Conservation (phyloP, 2,113 vertebrate genomes). For the Morone chrysops region DNA sequence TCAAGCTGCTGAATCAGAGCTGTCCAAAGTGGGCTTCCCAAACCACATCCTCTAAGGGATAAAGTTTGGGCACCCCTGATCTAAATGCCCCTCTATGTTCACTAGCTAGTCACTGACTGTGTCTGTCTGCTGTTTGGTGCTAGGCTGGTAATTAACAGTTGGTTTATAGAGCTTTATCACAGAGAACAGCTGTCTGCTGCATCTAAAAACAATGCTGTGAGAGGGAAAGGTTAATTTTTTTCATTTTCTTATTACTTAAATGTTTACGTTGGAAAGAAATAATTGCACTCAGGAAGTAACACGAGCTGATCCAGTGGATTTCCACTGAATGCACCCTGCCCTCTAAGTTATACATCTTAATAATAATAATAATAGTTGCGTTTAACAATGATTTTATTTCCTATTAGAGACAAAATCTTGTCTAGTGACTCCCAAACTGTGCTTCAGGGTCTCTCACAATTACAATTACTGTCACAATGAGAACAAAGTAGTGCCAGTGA, state of each 20-base stretch:
- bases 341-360: not conserved
- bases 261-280: not conserved
- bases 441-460: not conserved
- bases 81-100: not conserved
- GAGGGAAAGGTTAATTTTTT: too few relatives aligned
- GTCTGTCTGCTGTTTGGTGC: too few relatives aligned
- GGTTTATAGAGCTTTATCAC: not conserved
- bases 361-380: not conserved
- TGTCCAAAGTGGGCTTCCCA: too few relatives aligned
- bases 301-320: not conserved
- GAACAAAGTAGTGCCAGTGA: not conserved
- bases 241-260: too few relatives aligned
- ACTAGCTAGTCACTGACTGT: too few relatives aligned
- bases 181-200: too few relatives aligned
- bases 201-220: too few relatives aligned
- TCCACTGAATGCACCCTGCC: too few relatives aligned
- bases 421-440: not conserved
- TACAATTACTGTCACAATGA: not conserved
- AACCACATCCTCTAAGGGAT: too few relatives aligned
- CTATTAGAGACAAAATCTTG: not conserved
- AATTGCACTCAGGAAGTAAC: not conserved
- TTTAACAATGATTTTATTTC: not conserved
- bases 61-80: too few relatives aligned
- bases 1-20: too few relatives aligned
- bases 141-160: too few relatives aligned